Conservation (phyloP, 2,888 invertebrate genomes). For the Calameuta filiformis region DNA sequence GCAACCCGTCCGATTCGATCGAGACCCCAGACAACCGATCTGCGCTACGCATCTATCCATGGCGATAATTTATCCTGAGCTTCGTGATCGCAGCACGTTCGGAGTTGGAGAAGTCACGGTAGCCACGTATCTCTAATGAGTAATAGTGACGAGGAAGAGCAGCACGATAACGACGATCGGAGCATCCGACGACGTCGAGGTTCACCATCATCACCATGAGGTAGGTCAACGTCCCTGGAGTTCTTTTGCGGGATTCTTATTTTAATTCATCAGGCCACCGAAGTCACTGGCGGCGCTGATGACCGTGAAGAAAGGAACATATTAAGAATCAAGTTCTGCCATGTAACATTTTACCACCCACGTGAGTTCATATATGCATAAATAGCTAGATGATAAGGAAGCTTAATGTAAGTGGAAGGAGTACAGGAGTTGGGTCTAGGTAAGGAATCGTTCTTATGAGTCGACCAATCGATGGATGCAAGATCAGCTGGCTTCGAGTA, state of each 20-base stretch:
- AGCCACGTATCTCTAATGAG: background rate
- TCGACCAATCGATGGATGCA: background rate
- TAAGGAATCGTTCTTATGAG: background rate
- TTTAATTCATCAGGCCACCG: background rate
- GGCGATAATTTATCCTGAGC: background rate
- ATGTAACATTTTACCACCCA: background rate
- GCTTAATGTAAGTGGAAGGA: background rate
- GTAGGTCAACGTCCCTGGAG: background rate
- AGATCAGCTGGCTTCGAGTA: background rate
- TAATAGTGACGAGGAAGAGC: background rate
- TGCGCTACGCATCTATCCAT: background rate
- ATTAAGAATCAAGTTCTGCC: background rate
- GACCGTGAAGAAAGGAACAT: background rate
- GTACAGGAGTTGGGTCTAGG: background rate
- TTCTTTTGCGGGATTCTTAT: background rate
- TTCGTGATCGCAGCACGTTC: background rate
- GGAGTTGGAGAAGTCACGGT: background rate
- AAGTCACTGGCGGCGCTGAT: background rate
- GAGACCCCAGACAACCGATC: background rate
- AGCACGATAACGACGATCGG: background rate
- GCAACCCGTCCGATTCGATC: slow-evolving; percentile 5
- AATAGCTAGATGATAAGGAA: background rate
- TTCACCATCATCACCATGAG: background rate
- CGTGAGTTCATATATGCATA: background rate
- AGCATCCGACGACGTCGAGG: background rate